Evolutionary conservation across 2,888 invertebrate species (phyloP).

Genomic region (Gastracanthus pulcherrimus): DNA sequence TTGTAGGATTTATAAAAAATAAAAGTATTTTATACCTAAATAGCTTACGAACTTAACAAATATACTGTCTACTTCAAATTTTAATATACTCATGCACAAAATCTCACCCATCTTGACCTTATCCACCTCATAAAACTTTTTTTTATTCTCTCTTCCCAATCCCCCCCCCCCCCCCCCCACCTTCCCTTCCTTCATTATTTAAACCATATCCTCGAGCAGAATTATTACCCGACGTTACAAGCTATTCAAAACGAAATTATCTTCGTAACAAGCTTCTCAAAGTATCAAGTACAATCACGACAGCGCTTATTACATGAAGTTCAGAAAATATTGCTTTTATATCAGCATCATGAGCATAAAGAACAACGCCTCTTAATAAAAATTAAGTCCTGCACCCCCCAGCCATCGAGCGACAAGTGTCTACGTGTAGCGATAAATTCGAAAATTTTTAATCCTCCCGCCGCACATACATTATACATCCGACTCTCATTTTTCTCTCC

Average conservation of each 20-base stretch:
- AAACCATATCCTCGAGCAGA: not conserved
- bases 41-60: not conserved
- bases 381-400: constrained; percentile 28
- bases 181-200: not conserved
- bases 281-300: not conserved
- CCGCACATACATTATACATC: not conserved
- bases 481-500: not conserved
- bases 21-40: too few species aligned
- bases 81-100: not conserved
- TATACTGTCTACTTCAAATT: too few species aligned
- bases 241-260: constrained; percentile 19
- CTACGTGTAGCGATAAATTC: constrained; percentile 41
- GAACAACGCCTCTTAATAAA: constrained; percentile 18
- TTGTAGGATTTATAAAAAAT: too few species aligned
- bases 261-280: constrained; percentile 12
- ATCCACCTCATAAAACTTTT: not conserved
- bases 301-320: not conserved
- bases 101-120: not conserved
- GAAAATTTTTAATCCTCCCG: constrained; percentile 24
- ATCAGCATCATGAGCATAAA: not conserved
- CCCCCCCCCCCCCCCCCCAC: not conserved
- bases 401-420: constrained; percentile 35
- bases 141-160: not conserved
- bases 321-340: not conserved
- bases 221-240: not conserved